Percentiles rank a stretch among this genome's conserved stretches.
phyloP scores from a whole-genome alignment of 2,113 vertebrate species.

The Riparia riparia region DNA sequence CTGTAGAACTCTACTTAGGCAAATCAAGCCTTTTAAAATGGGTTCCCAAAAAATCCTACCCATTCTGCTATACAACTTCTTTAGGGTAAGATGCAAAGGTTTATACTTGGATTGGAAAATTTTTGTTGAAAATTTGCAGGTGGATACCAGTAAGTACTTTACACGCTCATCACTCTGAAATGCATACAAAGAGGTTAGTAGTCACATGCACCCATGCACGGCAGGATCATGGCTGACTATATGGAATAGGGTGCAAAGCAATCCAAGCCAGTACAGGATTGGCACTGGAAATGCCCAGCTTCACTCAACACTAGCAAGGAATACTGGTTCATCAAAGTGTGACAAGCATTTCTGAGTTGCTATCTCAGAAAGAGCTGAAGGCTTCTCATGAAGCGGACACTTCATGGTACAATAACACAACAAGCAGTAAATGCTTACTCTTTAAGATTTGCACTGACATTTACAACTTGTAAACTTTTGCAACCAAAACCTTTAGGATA shows the following conservation, averaged over 20 bases:
- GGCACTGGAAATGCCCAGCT: background rate
- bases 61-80: background rate
- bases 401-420: background rate
- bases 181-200: background rate
- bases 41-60: background rate
- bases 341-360: background rate
- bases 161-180: background rate
- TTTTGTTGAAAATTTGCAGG: background rate
- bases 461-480: background rate
- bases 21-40: background rate
- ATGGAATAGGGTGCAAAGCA: background rate
- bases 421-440: background rate
- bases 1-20: background rate
- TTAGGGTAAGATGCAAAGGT: background rate
- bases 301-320: background rate
- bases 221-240: background rate
- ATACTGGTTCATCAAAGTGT: background rate
- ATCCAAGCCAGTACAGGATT: background rate
- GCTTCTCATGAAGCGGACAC: background rate
- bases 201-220: rapidly evolving
- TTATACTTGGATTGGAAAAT: background rate
- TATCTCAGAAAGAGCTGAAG: background rate
- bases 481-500: background rate
- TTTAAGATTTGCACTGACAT: background rate
- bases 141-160: background rate